A percentile compares a stretch with the other conserved stretches of the same genome.
Conservation (phyloP, 2,888 invertebrate genomes). For the Ophioninae sp. region DNA sequence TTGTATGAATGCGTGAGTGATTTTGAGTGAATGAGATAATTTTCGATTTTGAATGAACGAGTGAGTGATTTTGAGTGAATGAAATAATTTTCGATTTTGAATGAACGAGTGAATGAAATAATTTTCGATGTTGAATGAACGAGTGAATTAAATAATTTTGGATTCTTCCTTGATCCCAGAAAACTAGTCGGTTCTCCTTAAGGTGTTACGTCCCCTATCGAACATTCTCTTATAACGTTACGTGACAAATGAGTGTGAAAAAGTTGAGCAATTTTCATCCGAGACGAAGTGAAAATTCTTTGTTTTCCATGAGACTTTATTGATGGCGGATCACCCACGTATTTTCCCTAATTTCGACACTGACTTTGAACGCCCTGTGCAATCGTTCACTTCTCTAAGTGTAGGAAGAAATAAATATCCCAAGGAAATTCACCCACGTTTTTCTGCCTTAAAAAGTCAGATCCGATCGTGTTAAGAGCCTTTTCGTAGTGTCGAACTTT, state of each 20-base stretch:
- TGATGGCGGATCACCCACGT: background rate
- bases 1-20: no score
- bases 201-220: background rate
- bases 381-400: background rate
- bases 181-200: background rate
- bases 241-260: background rate
- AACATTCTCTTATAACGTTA: background rate
- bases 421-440: slow-evolving; percentile 54
- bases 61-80: no score
- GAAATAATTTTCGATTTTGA: no score
- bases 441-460: slow-evolving; percentile 59
- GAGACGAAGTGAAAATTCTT: background rate
- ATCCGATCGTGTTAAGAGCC: slow-evolving; percentile 15
- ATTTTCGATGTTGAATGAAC: no score
- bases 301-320: background rate
- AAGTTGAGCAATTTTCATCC: background rate
- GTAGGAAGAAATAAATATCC: background rate
- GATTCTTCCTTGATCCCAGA: background rate
- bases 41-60: no score
- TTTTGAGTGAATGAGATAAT: no score
- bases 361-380: slow-evolving; percentile 7
- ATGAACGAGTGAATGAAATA: no score
- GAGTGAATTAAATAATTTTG: background rate
- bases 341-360: background rate
- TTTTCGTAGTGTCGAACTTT: slow-evolving; percentile 43